Evolutionary conservation across 2,888 invertebrate genomes (phyloP).

Genomic region (Tribolium freemani): DNA sequence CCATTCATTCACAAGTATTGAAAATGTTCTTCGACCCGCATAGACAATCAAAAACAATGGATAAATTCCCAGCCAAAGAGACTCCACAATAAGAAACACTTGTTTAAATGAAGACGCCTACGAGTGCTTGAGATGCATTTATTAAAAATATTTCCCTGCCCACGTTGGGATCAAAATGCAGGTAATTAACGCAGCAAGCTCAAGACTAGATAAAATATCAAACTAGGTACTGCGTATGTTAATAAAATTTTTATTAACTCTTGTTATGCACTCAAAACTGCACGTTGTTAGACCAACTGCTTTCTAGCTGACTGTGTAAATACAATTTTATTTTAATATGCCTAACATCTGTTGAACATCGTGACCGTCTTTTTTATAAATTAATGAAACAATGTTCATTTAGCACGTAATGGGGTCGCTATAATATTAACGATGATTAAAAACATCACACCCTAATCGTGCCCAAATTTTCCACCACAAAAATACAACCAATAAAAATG

Average conservation of each 20-base stretch:
- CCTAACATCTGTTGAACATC: neutral
- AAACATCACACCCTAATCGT: neutral
- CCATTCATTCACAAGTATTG: neutral
- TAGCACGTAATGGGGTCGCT: neutral
- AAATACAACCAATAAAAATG: no score
- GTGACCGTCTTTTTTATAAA: neutral
- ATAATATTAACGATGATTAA: neutral
- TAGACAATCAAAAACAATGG: neutral
- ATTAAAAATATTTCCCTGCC: constrained; percentile 15
- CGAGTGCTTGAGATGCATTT: constrained; percentile 3
- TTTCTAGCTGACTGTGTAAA: neutral
- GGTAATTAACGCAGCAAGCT: no score
- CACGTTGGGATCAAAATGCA: neutral
- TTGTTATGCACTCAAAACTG: neutral
- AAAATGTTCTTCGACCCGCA: neutral
- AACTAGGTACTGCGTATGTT: neutral
- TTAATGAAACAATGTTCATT: neutral
- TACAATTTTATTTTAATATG: neutral
- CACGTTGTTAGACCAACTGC: neutral
- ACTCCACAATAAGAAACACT: constrained; percentile 24
- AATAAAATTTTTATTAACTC: neutral
- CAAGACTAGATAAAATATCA: no score
- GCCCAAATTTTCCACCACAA: no score
- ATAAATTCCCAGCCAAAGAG: constrained; percentile 4
- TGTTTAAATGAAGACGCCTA: constrained; percentile 19